Evolutionary conservation across 2,888 invertebrate genomes (phyloP), one percentile per base, ranked within the genome.

Genomic region (Patella depressa): DNA sequence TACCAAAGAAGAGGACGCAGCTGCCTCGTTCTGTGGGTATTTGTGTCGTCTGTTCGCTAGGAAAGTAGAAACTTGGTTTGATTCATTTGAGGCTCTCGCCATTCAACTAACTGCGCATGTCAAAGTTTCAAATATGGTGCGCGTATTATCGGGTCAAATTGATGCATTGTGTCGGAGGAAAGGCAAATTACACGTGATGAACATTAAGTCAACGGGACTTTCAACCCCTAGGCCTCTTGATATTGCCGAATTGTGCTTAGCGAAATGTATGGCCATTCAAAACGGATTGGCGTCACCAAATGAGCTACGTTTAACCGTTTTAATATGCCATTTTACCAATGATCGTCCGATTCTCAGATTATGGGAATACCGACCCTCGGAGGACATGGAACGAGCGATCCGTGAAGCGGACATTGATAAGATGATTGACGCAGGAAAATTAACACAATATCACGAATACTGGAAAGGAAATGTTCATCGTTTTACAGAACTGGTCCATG

Each of bases 381-480:
- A 75, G 3, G 86, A 86, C 74, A 87, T 88, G 88, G 87, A 88
- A 69, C 75, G 75, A 14, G 82, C 88, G 0, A 83, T 88, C 53
- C 75, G 84, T 57, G 83, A 85, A 73, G 87, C 85, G 0, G 88
- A 88, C 74, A 85, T 88, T 54, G 88, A 88, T 73, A 84, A 83
- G 75, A 79, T 88, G 73, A 88, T 88, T n/a, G 87, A 87, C 76
- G 85, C 87, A 5, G 88, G 87, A 24, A 84, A 84, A 75, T 81
- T 85, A 53, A 85, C 85, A 45, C 86, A 86, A 79, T 83, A 83
- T 72, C 87, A 87, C 75, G 88, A 88, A 79, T 82, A 87, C 80
- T 88, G 87, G 86, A 80, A 79, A 73, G 83, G 85, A 59, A 87
- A 87, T 75, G 83, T 85, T 14, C 83, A 84, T 75, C 53, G 71